These are phyloP conservation scores for Nomada hirtipes DNA, from an alignment of 2,888 invertebrate species.

Conservation along the genomic window DNA sequence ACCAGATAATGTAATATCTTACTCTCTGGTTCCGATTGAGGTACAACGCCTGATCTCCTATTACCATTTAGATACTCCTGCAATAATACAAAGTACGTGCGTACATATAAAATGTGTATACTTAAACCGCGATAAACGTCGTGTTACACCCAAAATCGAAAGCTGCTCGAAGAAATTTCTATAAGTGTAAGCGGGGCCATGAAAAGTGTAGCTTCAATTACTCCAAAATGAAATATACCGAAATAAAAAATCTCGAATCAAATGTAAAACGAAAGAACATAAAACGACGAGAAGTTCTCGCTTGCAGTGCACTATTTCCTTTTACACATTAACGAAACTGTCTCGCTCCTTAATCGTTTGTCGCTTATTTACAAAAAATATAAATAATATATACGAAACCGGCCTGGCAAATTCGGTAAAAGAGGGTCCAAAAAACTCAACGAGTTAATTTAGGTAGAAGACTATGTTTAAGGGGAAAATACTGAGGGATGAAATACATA, in stretches of 20 bases:
- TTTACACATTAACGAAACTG: no score
- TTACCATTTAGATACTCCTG: slow-evolving; percentile 84
- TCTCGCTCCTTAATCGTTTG: no score
- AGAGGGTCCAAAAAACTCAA: no score
- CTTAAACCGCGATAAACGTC: background rate
- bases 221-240: background rate
- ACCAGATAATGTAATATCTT: slow-evolving; percentile 86
- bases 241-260: background rate
- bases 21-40: slow-evolving; percentile 86
- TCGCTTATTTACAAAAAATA: no score
- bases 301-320: no score
- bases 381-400: no score
- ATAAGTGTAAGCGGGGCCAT: background rate
- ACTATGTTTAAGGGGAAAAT: background rate
- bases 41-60: slow-evolving; percentile 81
- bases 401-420: background rate
- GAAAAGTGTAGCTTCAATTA: background rate
- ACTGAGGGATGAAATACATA: slow-evolving; percentile 75
- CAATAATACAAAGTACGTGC: slow-evolving; percentile 33
- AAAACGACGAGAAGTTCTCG: background rate
- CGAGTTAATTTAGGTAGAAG: background rate
- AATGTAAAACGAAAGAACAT: background rate
- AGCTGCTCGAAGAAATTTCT: background rate
- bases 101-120: background rate
- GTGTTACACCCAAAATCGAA: background rate